Percentiles rank a stretch among this genome's conserved stretches.
Conservation (phyloP, 2,113 vertebrate species). For the Hypanus sabinus region DNA sequence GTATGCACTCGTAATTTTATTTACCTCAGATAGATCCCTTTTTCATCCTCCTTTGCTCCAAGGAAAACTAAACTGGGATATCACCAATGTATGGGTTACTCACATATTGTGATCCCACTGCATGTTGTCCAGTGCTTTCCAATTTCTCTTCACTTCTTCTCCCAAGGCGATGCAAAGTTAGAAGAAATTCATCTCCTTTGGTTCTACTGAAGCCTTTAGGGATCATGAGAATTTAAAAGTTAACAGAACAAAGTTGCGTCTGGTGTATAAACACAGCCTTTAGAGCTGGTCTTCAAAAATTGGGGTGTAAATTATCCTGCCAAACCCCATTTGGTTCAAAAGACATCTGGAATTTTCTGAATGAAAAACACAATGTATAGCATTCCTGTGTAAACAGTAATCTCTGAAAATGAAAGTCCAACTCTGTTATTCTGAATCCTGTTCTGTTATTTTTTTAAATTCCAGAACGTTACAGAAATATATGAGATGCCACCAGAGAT, state of each 20-base stretch:
- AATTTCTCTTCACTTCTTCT: not conserved
- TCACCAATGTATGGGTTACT: not conserved
- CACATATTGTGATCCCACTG: not conserved
- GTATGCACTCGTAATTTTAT: no score
- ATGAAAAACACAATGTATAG: slow-evolving; percentile 23
- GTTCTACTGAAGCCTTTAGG: not conserved
- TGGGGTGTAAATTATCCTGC: not conserved
- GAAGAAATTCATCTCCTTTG: not conserved
- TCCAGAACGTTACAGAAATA: slow-evolving; percentile 26
- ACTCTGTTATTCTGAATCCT: not conserved
- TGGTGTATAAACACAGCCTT: not conserved
- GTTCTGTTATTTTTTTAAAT: slow-evolving; percentile 3
- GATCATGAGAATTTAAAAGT: not conserved
- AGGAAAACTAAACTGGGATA: no score
- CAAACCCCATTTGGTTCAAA: not conserved
- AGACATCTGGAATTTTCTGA: slow-evolving; percentile 23
- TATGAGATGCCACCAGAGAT: not conserved
- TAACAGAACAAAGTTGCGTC: not conserved
- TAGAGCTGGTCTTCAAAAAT: not conserved
- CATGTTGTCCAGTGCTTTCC: not conserved
- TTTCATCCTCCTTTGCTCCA: not conserved
- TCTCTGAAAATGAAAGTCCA: not conserved
- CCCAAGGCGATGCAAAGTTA: not conserved
- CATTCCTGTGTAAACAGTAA: slow-evolving; percentile 5
- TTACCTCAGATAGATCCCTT: no score